Evolutionary conservation across 2,888 invertebrate genomes (phyloP), one percentile per base, ranked within the genome.

Genomic region (Stomorhina lunata): DNA sequence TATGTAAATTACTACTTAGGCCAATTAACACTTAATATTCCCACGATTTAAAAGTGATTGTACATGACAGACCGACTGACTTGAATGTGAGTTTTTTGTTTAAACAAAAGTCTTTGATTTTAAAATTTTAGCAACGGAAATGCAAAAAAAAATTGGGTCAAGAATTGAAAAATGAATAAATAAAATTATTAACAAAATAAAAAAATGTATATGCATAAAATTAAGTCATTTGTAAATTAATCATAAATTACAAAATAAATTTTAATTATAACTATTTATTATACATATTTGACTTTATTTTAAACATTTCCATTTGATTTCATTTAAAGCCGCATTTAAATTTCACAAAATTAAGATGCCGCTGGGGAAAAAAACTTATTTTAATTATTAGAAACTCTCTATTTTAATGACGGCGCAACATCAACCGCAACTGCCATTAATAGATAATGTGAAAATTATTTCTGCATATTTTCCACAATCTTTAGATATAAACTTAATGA

Each of bases 351-450:
- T 10, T 2, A 43, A 0, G n/a, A n/a, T n/a, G n/a, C n/a, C n/a
- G n/a, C n/a, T 43, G 1, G 2, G 17, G 17, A 27, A 29, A 29
- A 55, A 20, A 57, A 9, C n/a, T 55, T 29, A 50, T 75, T 73
- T 68, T 80, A 80, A 80, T 80, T 61, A 72, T 76, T 71, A 65
- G 65, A 76, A 77, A 68, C 55, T 48, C n/a, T n/a, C 27, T 5
- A 63, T 17, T 37, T 32, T 77, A 81, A 81, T 81, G 66, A 57
- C 32, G 32, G 25, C 29, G 25, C 29, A 32, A n/a, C 45, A 32
- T 5, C 50, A 61, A 59, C 37, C 29, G 32, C 9, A 55, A 59
- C 34, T 57, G 50, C 25, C 63, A 29, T 77, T 81, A 81, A 63
- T 73, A n/a, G 73, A 69, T 73, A 73, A 43, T 73, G 68, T 53